A percentile compares a stretch with the other conserved stretches of the same genome.
Evolutionary conservation across 2,113 vertebrate genomes (phyloP).

Genomic region (Pica pica): DNA sequence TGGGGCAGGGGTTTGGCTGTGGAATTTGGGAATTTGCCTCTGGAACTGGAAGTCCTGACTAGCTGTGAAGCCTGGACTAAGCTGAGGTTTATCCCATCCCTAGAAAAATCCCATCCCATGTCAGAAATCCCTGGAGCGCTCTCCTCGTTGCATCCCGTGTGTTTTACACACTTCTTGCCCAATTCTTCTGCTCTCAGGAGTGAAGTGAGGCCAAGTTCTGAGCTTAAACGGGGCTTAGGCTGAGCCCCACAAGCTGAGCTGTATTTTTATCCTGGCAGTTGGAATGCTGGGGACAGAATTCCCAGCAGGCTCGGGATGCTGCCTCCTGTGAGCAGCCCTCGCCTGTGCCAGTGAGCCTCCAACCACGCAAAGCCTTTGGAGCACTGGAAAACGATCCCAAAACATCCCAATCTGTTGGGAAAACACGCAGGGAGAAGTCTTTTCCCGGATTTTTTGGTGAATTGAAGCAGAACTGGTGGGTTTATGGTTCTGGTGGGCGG

Average conservation of each 20-base stretch:
- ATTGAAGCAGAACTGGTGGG: not conserved
- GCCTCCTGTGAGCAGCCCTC: not conserved
- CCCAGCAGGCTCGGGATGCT: not conserved
- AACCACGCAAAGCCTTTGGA: not conserved
- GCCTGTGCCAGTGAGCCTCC: not conserved
- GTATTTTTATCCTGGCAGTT: not conserved
- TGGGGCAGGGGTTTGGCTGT: not conserved
- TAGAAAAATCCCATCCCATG: not conserved
- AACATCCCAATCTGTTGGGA: not conserved
- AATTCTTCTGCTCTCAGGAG: not conserved
- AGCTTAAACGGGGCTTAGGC: not conserved
- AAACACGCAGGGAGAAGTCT: not conserved
- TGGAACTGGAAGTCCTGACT: not conserved
- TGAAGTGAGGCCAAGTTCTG: not conserved
- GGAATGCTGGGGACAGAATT: not conserved
- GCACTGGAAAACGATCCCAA: not conserved
- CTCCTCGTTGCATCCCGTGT: not conserved
- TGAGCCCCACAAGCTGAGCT: not conserved
- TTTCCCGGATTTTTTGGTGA: not conserved
- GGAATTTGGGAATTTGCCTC: not conserved
- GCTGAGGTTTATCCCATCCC: not conserved
- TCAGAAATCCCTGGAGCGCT: not conserved
- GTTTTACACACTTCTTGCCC: accelerated
- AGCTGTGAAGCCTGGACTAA: not conserved
- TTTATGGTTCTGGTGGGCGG: not conserved